Base-by-base conservation (phyloP, 2,113 vertebrate genomes). In the Coregonus clupeaformis region DNA sequence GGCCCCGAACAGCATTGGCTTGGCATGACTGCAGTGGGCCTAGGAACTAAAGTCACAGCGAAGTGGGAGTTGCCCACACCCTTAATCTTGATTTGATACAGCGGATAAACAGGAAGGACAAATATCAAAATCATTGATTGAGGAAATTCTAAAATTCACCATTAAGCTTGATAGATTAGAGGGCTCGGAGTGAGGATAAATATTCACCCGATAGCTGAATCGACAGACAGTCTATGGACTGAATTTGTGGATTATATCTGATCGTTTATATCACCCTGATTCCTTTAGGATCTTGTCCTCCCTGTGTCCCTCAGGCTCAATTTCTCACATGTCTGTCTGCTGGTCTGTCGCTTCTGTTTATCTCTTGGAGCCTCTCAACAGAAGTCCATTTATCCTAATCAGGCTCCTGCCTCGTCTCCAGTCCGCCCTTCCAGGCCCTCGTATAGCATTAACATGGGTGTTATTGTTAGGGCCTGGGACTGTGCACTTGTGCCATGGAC, bases 201-300 rank as follows among this genome's bases (percentile, higher is more conserved):
- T 80, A 77, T 87, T 80, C 74, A 77, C 83, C 65, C 32, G 25
- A 62, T 5, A 78, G 79, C 79, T 80, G 78, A 89, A 81, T 78
- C 30, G 22, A 81, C 77, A 76, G 72, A 42, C 2, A 42, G 36
- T 42, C 36, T 42, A 42, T 42, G 36, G 36, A 42, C 36, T 42
- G 36, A 42, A 69, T 66, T 30, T 47, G 4, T 13, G 77, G 73
- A 75, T 62, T 36, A 65, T 52, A 59, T 27, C 55, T 36, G 25
- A 25, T 68, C 52, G 32, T 68, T 76, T 74, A 63, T 76, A 73
- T 74, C 67, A 77, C 22, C 18, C 47, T 6, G 13, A 68, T 73
- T 77, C 68, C 45, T 74, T 81, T 27, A 45, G 81, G 82, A 77
- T n/a, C 77, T 57, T 60, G n/a, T 83, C 76, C 73, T 67, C 25